These are phyloP conservation scores for Guaruba guarouba DNA, from an alignment of 2,113 vertebrate genomes.

Conservation along the genomic window DNA sequence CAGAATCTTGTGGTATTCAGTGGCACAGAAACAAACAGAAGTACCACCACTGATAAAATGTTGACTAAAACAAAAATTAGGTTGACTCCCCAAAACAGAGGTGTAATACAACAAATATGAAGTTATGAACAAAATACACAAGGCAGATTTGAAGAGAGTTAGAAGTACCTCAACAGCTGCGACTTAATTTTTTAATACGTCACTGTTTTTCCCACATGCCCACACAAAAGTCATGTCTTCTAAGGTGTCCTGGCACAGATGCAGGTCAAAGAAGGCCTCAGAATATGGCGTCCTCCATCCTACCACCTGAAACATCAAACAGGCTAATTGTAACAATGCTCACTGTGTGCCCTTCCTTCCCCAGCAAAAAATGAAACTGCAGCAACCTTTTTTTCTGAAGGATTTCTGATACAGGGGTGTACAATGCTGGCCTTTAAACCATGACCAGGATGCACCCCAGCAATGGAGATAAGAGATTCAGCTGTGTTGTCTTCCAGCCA, in stretches of 20 bases:
- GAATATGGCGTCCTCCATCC: background rate
- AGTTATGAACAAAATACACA: background rate
- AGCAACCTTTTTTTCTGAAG: background rate
- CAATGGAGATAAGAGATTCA: background rate
- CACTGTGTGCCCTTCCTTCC: fast-evolving
- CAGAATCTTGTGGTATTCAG: background rate
- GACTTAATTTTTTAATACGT: background rate
- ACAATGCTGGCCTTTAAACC: background rate
- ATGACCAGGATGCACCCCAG: background rate
- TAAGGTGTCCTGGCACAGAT: background rate
- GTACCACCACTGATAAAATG: background rate
- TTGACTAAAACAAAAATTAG: background rate
- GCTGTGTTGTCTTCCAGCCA: background rate
- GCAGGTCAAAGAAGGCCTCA: background rate
- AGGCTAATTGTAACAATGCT: background rate
- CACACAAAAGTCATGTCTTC: background rate
- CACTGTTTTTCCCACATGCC: background rate
- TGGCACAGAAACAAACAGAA: background rate
- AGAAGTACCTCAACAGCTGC: background rate
- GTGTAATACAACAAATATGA: background rate
- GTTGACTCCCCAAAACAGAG: background rate
- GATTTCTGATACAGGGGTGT: background rate
- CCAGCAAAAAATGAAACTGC: background rate
- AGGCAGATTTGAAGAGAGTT: background rate
- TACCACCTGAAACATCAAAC: background rate